Conservation (phyloP, 2,888 invertebrate genomes). For the Nowickia ferox region DNA sequence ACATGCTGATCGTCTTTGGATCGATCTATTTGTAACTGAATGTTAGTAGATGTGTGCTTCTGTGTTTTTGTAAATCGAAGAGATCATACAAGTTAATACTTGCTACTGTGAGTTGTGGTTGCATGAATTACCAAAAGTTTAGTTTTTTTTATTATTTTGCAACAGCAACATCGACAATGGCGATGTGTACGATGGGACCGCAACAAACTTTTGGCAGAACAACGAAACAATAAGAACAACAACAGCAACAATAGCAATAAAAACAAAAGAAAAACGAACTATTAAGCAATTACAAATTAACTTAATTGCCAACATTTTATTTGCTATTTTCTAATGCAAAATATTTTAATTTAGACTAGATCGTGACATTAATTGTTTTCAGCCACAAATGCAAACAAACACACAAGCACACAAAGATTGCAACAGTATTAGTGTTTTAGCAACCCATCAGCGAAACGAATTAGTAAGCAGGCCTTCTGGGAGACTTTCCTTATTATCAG, state of each 20-base stretch:
- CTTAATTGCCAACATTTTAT: slow-evolving; percentile 80
- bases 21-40: slow-evolving; percentile 25
- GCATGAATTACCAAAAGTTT: slow-evolving; percentile 66
- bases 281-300: slow-evolving; percentile 81
- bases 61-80: slow-evolving; percentile 10
- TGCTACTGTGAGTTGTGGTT: slow-evolving; percentile 29
- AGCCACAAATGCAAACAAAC: slow-evolving; percentile 40
- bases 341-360: slow-evolving; percentile 80
- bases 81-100: slow-evolving; percentile 57
- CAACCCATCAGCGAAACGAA: too few species aligned
- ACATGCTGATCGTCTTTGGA: slow-evolving; percentile 45
- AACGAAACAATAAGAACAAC: slow-evolving; percentile 16
- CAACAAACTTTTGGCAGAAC: slow-evolving; percentile 49
- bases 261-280: slow-evolving; percentile 75
- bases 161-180: slow-evolving; percentile 42
- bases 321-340: slow-evolving; percentile 78
- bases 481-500: too few species aligned
- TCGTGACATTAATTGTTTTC: slow-evolving; percentile 80
- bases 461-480: too few species aligned
- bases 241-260: slow-evolving; percentile 21
- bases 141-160: not conserved
- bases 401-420: not conserved
- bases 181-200: slow-evolving; percentile 52
- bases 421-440: not conserved
- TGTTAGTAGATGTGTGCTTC: not conserved